Base-by-base conservation (phyloP, 2,888 invertebrate genomes). In the Matsumyia berberina region DNA sequence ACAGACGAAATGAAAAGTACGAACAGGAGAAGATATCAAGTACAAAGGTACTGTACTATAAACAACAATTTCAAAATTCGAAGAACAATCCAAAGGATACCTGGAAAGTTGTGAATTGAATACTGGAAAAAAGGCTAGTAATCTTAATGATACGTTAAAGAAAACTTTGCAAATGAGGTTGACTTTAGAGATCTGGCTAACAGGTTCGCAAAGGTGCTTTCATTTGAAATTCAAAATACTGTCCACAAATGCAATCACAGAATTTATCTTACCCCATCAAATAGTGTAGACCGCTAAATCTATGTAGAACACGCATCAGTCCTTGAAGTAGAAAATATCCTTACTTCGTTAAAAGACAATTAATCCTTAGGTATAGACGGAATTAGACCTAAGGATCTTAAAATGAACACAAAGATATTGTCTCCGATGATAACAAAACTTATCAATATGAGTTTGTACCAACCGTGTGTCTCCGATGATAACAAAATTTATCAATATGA, bases 371-470 rank as follows among this genome's bases (percentile, higher is more conserved):
- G 49, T 11, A 24, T 24, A 49, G 49, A 24, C 24, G 49, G 49
- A 12, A 49, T 49, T 24, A 19, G 49, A 24, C 24, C 49, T 5
- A 49, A 49, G 24, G 49, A 49, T 24, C 8, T 49, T 11, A 49
- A 24, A 24, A n/a, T 8, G 1, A 49, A 49, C 24, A 9, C 24
- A 8, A 24, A 49, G n/a, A n/a, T n/a, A n/a, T n/a, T n/a, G n/a
- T n/a, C n/a, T n/a, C n/a, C n/a, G n/a, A 46, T 8, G 4, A 12
- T 46, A 46, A 24, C 49, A 19, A 51, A 19, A 24, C 24, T 29
- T 9, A 11, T 24, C 11, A 51, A 51, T n/a, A 24, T 51, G 49
- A 51, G 49, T 24, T 11, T 51, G 4, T 24, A 29, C 15, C 49
- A 51, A 29, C 29, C 49, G n/a, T 9, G 3, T 8, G 49, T 51